Conservation (phyloP, 2,113 vertebrate species). For the Channa maculata region DNA sequence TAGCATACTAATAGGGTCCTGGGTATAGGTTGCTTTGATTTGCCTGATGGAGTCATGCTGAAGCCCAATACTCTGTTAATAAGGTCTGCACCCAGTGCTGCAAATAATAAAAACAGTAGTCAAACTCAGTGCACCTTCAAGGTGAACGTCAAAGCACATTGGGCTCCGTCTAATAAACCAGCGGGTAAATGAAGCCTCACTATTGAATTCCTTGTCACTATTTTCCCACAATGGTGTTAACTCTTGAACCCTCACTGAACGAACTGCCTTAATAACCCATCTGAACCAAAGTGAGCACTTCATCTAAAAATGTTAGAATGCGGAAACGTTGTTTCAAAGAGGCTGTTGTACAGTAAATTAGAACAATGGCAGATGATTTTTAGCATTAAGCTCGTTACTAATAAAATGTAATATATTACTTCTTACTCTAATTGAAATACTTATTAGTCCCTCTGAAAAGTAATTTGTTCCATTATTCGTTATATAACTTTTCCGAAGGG, state of each 20-base stretch:
- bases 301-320: not conserved
- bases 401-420: no score
- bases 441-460: no score
- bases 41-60: conserved; percentile 62
- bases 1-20: conserved; percentile 74
- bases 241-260: not conserved
- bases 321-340: not conserved
- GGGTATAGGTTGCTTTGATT: conserved; percentile 65
- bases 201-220: not conserved
- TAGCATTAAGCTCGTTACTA: no score
- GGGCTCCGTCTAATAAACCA: not conserved
- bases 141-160: conserved; percentile 26
- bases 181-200: not conserved
- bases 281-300: not conserved
- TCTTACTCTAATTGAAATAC: no score
- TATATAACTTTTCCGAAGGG: no score
- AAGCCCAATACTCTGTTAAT: conserved; percentile 60
- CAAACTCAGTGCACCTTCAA: conserved; percentile 31
- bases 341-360: not conserved
- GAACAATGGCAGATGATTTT: not conserved
- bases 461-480: no score
- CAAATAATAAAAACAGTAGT: conserved; percentile 22
- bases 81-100: conserved; percentile 38
- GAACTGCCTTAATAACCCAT: not conserved
- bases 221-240: not conserved